A percentile compares a stretch with the other conserved stretches of the same genome.
phyloP scores from a whole-genome alignment of 2,113 vertebrate species.

The Falcunculus frontatus region DNA sequence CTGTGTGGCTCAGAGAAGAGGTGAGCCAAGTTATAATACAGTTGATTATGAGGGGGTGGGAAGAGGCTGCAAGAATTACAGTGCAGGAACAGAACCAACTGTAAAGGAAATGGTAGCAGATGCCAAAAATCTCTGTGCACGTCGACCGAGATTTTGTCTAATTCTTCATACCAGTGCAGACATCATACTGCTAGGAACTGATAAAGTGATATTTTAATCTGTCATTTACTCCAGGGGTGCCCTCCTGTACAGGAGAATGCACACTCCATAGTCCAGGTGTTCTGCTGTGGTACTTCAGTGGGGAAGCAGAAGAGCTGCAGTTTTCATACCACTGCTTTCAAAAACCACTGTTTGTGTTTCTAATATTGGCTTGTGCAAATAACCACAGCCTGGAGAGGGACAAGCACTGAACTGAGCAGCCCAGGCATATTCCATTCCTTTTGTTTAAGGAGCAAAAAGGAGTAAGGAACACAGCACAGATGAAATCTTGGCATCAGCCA shows the following conservation, averaged over 20 bases:
- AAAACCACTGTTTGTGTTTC: background rate
- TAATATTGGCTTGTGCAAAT: background rate
- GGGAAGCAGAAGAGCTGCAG: background rate
- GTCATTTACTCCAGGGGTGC: background rate
- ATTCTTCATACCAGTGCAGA: background rate
- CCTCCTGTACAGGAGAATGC: background rate
- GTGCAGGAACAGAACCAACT: background rate
- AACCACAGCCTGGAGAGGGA: background rate
- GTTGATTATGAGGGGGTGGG: background rate
- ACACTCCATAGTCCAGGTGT: accelerated
- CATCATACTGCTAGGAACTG: background rate
- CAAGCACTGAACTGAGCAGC: accelerated
- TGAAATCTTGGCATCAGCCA: background rate
- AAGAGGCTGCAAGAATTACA: background rate
- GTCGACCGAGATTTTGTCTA: background rate
- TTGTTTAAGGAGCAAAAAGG: background rate
- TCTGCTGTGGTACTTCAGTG: background rate
- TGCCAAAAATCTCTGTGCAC: background rate
- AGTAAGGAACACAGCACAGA: accelerated
- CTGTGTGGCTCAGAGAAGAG: background rate
- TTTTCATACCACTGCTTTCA: background rate
- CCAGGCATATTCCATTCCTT: background rate
- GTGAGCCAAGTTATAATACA: background rate
- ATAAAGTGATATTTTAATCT: background rate
- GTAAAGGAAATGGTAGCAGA: background rate